Evolutionary conservation across 2,888 invertebrate species (phyloP), one percentile per base, ranked within the genome.

Genomic region (Athetis lepigone): DNA sequence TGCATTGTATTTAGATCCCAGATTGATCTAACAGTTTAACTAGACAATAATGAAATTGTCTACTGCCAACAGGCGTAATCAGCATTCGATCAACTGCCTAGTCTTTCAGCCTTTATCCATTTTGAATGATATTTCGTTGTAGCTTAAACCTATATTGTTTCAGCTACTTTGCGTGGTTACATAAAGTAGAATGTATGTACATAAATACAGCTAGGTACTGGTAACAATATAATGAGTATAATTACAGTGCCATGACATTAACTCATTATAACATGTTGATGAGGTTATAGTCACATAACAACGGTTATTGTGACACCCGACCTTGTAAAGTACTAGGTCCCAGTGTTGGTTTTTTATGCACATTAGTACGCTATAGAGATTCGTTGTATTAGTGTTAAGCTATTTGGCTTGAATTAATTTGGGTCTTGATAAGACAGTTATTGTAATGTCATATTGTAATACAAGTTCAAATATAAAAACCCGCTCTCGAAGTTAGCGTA

Each of bases 261-360:
- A 59, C 60, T 80, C 62, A 70, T 72, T 77, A 65, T 4, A 50
- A 36, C 57, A 59, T 47, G 47, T 65, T 61, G 66, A 78, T 77
- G 75, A 71, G 54, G 75, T 59, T 69, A n/a, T 40, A 65, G 63
- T 57, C 70, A 52, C 64, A 75, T 67, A 77, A 56, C 62, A 51
- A 62, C 23, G 29, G 39, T 45, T n/a, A 65, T 71, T 78, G 56
- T 64, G 27, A 13, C 13, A 7, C 39, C 16, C 61, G 50, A 54
- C 81, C 81, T 79, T 72, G 33, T 13, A 13, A 13, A 33, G 33
- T 33, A 2, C 33, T 33, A 13, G 13, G 13, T n/a, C n/a, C 64
- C 29, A 19, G 9, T 29, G 16, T 40, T 36, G 56, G 56, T 79
- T 80, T 77, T 77, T 61, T 67, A 60, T 16, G 29, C 23, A 52